Evolutionary conservation across 2,113 vertebrate genomes (phyloP).

Genomic region (Oryzias woworae): DNA sequence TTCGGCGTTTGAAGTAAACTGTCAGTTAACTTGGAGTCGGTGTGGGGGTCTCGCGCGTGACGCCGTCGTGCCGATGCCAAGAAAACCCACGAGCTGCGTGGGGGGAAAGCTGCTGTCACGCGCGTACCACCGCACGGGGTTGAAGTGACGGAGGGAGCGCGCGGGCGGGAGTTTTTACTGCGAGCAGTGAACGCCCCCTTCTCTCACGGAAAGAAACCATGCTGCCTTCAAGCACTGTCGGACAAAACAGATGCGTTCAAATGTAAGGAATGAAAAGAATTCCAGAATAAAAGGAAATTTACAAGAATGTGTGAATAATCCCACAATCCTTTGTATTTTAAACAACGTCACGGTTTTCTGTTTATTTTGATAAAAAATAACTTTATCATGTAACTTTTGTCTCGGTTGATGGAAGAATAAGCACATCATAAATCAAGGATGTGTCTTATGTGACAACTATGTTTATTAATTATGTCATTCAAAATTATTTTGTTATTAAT

Average conservation of each 20-base stretch:
- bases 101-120: background rate
- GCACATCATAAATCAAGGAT: too few relatives aligned
- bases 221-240: constrained; percentile 33
- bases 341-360: too few relatives aligned
- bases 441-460: too few relatives aligned
- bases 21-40: background rate
- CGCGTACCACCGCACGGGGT: background rate
- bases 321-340: too few relatives aligned
- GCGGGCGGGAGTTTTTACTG: constrained; percentile 40
- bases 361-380: too few relatives aligned
- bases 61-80: background rate
- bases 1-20: too few relatives aligned
- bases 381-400: too few relatives aligned
- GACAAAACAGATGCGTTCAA: background rate
- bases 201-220: background rate
- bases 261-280: background rate
- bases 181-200: constrained; percentile 33
- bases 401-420: too few relatives aligned
- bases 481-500: background rate
- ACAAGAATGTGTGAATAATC: too few relatives aligned
- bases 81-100: too few relatives aligned
- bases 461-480: background rate
- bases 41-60: background rate
- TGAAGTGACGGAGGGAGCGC: background rate
- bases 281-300: background rate